Evolutionary conservation across 2,113 vertebrate species (phyloP), one percentile per base, ranked within the genome.

Genomic region (Perca flavescens): DNA sequence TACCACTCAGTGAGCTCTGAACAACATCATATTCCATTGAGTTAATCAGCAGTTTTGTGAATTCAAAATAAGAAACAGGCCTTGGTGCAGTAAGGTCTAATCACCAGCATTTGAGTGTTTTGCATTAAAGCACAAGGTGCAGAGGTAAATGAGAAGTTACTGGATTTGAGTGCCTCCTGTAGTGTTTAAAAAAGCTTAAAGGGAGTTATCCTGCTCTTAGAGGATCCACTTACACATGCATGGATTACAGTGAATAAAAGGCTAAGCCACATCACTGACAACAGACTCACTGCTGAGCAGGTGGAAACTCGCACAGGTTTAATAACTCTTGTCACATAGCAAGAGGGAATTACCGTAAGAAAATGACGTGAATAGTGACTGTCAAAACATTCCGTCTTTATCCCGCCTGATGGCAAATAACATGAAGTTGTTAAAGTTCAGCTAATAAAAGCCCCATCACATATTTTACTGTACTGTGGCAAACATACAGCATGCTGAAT

Each of bases 141-240:
- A 79, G 80, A 77, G 75, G 80, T 82, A 88, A 89, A 85, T 75
- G 79, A 85, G 84, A 89, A 85, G 75, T 84, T 88, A 81, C 22
- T 85, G 90, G 86, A 86, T 93, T 89, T 83, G 52, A 68, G 68
- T 82, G 68, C 79, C 86, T 91, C 91, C 92, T 84, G 86, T 54
- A 85, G 90, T 64, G 90, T 91, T 93, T 88, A 89, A 93, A 92
- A 84, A 64, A 19, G 77, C 91, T 94, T 90, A 89, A 74, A 76
- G 67, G 76, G 86, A 89, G 86, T 94, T 88, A 93, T 92, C 89
- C 88, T 80, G 80, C 84, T 89, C 80, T 89, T 58, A 91, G 87
- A 80, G 87, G 91, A 94, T 93, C 89, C 83, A 93, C 88, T 93
- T 90, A 92, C 89, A 94, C 85, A 91, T 92, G 86, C 84, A 69